Conservation (phyloP, 2,888 invertebrate species). For the Pinctada fucata region DNA sequence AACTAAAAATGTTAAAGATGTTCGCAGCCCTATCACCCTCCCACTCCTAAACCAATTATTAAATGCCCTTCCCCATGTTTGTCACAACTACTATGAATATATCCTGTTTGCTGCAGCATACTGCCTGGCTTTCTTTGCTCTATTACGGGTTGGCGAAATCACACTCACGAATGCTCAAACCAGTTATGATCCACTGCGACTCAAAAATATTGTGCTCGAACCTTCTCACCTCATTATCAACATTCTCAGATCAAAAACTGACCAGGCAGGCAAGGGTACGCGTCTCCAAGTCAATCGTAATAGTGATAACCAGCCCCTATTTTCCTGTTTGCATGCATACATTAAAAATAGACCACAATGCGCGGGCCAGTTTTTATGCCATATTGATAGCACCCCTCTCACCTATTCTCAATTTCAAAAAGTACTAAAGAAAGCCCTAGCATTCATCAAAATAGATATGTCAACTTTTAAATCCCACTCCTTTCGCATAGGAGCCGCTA, state of each 20-base stretch:
- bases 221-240: no score
- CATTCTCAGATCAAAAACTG: conserved; percentile 12
- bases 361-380: neutral
- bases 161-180: no score
- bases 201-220: no score
- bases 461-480: conserved; percentile 2
- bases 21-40: neutral
- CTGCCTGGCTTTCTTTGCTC: no score
- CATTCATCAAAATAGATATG: no score
- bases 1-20: neutral
- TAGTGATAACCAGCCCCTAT: neutral
- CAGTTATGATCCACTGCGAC: no score
- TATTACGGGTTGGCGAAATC: no score
- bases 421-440: neutral
- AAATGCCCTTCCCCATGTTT: no score
- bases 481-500: no score
- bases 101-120: no score
- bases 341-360: neutral
- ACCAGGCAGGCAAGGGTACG: neutral
- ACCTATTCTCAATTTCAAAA: neutral
- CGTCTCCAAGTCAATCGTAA: neutral
- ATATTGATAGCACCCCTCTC: neutral
- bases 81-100: no score
- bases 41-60: neutral
- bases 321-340: neutral